Percentiles rank a stretch among this genome's conserved stretches.
Conservation (phyloP, 23 tunicate genomes). For the Ascidia mentula region DNA sequence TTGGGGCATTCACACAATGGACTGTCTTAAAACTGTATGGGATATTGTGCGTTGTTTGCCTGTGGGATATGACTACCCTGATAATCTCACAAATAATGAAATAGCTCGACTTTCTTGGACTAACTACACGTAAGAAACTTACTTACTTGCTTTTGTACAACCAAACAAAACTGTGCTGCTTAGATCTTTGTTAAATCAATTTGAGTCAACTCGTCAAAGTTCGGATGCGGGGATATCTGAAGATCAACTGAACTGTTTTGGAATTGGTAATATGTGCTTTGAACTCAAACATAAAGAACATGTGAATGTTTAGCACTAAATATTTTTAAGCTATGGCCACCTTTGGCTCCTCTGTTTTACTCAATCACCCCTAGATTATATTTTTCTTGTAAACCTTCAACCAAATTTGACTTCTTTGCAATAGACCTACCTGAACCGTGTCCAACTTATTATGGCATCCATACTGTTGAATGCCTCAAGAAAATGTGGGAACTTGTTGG, state of each 20-base stretch:
- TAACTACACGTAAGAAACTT: not conserved
- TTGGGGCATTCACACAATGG: conserved; percentile 27
- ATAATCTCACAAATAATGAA: not conserved
- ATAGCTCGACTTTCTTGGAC: not conserved
- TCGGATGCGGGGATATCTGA: not conserved
- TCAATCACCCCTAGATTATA: too few species aligned
- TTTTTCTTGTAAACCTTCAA: too few species aligned
- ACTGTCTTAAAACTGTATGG: conserved; percentile 27
- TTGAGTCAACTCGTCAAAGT: not conserved
- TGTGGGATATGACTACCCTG: conserved; percentile 23
- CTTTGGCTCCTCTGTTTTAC: too few species aligned
- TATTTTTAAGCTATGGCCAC: too few species aligned
- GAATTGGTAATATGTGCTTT: conserved; percentile 11
- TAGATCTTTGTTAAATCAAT: not conserved
- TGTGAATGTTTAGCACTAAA: too few species aligned
- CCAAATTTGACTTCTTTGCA: too few species aligned
- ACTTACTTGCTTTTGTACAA: too few species aligned
- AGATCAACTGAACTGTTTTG: conserved; percentile 1
- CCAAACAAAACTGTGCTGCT: not conserved
- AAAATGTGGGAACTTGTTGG: too few species aligned
- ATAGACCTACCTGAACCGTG: too few species aligned
- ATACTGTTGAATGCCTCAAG: too few species aligned
- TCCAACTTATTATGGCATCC: too few species aligned
- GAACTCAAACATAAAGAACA: too few species aligned
- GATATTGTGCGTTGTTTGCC: conserved; percentile 10